These are phyloP conservation scores for Vannuccia rotundouncinata DNA, from an alignment of 2,888 invertebrate genomes.

Conservation along the genomic window DNA sequence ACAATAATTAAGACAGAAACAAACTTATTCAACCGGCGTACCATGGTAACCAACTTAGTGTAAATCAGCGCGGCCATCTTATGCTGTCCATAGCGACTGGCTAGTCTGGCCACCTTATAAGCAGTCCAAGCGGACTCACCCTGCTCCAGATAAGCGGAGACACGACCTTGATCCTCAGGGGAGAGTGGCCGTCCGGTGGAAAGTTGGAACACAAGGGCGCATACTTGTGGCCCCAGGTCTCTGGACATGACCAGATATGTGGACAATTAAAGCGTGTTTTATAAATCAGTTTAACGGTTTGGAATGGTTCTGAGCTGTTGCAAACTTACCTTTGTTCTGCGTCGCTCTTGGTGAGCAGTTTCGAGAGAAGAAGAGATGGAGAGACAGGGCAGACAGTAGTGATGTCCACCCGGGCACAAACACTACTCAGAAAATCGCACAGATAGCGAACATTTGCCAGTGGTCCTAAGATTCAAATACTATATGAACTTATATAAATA, in stretches of 20 bases:
- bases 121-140: constrained; percentile 61
- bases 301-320: no score
- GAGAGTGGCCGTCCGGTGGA: not conserved
- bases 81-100: constrained; percentile 73
- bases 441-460: not conserved
- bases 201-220: not conserved
- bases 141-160: not conserved
- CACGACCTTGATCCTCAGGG: not conserved
- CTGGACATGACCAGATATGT: not conserved
- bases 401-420: not conserved
- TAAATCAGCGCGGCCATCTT: constrained; percentile 66
- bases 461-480: no score
- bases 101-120: constrained; percentile 77
- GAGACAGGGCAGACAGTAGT: not conserved
- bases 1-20: no score
- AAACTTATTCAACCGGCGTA: no score
- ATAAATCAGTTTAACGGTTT: no score
- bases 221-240: not conserved
- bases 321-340: not conserved
- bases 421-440: not conserved
- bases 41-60: constrained; percentile 61
- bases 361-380: not conserved
- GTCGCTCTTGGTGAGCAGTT: not conserved
- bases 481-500: no score
- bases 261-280: no score